phyloP scores from a whole-genome alignment of 2,888 invertebrate genomes.

The Leucophenga montana region DNA sequence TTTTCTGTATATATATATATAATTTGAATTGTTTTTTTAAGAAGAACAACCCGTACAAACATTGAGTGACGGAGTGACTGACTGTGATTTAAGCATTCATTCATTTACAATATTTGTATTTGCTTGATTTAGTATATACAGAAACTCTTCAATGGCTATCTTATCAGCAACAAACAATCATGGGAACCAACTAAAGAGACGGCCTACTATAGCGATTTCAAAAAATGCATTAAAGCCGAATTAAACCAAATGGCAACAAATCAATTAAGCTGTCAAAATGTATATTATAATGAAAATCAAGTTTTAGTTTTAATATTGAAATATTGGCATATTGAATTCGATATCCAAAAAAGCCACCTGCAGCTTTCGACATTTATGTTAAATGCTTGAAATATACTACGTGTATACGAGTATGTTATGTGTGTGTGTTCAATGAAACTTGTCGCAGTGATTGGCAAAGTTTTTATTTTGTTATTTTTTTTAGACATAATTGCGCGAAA shows the following conservation, averaged over 20 bases:
- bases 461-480: neutral
- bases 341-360: neutral
- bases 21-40: too few species aligned
- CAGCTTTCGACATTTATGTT: neutral
- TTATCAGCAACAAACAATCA: constrained; percentile 20
- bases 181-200: constrained; percentile 7
- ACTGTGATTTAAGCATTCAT: constrained; percentile 3
- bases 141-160: neutral
- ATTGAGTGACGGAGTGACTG: neutral
- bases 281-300: constrained; percentile 4
- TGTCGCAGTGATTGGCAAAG: constrained; percentile 21
- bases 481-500: neutral
- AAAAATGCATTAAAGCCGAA: neutral
- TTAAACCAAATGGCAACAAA: constrained; percentile 25
- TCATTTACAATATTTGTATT: constrained; percentile 19
- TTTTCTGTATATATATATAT: too few species aligned
- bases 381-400: neutral
- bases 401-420: too few species aligned
- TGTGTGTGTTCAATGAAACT: too few species aligned
- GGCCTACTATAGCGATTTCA: neutral
- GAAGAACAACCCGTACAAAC: neutral
- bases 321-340: constrained; percentile 8
- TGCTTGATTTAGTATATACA: constrained; percentile 7
- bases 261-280: constrained; percentile 40
- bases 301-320: neutral